Evolutionary conservation across 2,113 vertebrate species (phyloP).

Genomic region (Apus apus): DNA sequence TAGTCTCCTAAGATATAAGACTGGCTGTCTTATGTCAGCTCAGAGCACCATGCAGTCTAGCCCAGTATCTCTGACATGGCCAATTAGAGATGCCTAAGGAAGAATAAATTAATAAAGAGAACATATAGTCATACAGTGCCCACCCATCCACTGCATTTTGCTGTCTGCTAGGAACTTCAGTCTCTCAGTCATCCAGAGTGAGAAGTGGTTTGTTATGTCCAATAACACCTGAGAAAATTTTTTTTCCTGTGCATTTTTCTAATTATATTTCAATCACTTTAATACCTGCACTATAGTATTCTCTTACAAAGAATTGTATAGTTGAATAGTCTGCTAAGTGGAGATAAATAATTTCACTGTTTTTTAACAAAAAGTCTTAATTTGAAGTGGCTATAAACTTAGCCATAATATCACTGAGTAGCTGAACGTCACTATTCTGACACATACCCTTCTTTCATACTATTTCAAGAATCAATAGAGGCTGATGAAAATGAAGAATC

Average conservation of each 20-base stretch:
- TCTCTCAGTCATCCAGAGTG: accelerated
- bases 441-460: background rate
- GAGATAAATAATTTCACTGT: background rate
- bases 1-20: background rate
- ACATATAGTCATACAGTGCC: background rate
- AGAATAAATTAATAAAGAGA: background rate
- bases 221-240: background rate
- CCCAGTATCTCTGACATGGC: background rate
- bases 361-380: background rate
- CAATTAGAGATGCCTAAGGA: background rate
- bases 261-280: background rate
- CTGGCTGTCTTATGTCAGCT: background rate
- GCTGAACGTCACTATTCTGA: background rate
- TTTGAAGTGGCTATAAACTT: background rate
- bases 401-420: background rate
- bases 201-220: background rate
- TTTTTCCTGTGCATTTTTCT: background rate
- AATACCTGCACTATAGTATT: background rate
- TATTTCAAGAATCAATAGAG: background rate
- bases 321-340: background rate
- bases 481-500: background rate
- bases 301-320: background rate
- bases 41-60: background rate
- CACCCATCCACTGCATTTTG: accelerated
- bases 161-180: background rate